Percentiles rank a stretch among this genome's conserved stretches.
phyloP scores from a whole-genome alignment of 2,113 vertebrate genomes.

The Calidris pygmaea region DNA sequence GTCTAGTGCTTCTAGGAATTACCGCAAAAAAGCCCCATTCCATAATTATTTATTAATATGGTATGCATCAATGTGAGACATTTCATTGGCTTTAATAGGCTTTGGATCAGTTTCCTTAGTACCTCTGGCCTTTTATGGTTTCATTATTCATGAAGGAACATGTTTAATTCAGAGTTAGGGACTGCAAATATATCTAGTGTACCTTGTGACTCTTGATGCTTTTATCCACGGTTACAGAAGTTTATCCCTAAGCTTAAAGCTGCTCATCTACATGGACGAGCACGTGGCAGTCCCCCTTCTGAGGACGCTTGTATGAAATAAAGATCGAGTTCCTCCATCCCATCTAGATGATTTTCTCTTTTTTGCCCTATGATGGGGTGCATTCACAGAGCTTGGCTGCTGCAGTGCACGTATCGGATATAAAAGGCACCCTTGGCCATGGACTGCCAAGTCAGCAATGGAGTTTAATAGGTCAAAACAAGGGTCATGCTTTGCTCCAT shows the following conservation, averaged over 20 bases:
- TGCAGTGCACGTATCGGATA: background rate
- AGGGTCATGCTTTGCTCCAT: background rate
- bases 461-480: background rate
- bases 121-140: constrained; percentile 7
- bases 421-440: background rate
- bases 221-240: background rate
- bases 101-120: constrained; percentile 18
- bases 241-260: background rate
- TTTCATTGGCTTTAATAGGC: constrained; percentile 28
- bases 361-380: background rate
- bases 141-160: constrained; percentile 40
- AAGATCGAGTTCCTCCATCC: background rate
- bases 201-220: background rate
- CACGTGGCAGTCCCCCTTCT: fast-evolving
- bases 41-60: constrained; percentile 46
- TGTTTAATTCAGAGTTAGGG: constrained; percentile 49
- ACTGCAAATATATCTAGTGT: background rate
- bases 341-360: background rate
- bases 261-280: fast-evolving
- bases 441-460: background rate
- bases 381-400: fast-evolving
- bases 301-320: background rate
- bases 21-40: background rate
- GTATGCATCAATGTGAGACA: background rate
- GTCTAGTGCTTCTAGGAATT: background rate